phyloP scores from a whole-genome alignment of 2,797 vertebrate genomes.

The Sebastes iracundus region DNA sequence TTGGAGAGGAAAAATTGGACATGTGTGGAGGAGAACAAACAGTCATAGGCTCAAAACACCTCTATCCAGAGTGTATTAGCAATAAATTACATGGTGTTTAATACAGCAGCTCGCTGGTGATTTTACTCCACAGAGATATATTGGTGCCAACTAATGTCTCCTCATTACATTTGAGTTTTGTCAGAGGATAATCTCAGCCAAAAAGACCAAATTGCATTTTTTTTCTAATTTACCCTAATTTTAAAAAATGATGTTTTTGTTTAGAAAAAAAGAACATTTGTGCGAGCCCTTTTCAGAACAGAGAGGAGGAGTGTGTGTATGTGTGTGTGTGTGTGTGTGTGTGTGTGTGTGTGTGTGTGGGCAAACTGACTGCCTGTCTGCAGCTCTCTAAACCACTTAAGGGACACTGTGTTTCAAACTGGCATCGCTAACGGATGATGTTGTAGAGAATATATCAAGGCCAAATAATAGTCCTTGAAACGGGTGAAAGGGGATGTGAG shows the following conservation, averaged over 20 bases:
- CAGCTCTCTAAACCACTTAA: slow-evolving; percentile 71
- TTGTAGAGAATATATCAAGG: slow-evolving; percentile 75
- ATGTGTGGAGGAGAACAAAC: slow-evolving; percentile 85
- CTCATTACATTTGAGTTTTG: slow-evolving; percentile 60
- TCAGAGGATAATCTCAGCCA: slow-evolving; percentile 54
- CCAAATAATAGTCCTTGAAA: slow-evolving; percentile 78
- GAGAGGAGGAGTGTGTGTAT: slow-evolving; percentile 8
- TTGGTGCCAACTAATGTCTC: slow-evolving; percentile 50
- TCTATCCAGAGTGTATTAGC: slow-evolving; percentile 63
- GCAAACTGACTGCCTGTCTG: slow-evolving; percentile 45
- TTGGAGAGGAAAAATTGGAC: slow-evolving; percentile 93
- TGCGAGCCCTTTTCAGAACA: slow-evolving; percentile 5
- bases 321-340: slow-evolving; percentile 15
- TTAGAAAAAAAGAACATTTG: slow-evolving; percentile 46
- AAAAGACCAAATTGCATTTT: slow-evolving; percentile 54
- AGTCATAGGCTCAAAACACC: slow-evolving; percentile 72
- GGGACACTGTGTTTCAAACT: slow-evolving; percentile 73
- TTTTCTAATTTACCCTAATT: slow-evolving; percentile 60
- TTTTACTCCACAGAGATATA: slow-evolving; percentile 32
- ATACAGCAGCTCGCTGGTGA: slow-evolving; percentile 55
- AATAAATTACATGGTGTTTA: slow-evolving; percentile 67
- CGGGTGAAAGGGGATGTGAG: slow-evolving; percentile 72
- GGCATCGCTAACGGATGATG: slow-evolving; percentile 73
- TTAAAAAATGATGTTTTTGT: slow-evolving; percentile 54
- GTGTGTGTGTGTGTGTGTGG: slow-evolving; percentile 17